Conservation (phyloP, 2,113 vertebrate species). For the Phylloscopus trochiloides region DNA sequence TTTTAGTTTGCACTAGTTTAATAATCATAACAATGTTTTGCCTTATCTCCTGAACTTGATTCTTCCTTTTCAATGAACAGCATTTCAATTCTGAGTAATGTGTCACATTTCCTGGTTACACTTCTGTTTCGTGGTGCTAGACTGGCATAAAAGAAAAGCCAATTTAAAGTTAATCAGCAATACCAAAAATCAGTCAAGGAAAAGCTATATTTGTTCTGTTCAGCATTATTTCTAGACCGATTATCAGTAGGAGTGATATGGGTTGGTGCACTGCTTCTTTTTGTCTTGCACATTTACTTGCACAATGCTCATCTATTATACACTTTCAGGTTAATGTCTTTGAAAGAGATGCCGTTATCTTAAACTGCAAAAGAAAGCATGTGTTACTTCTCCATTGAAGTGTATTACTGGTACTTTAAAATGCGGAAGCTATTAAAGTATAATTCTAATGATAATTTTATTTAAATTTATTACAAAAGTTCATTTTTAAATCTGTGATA, state of each 20-base stretch:
- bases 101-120: background rate
- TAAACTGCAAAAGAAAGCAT: background rate
- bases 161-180: background rate
- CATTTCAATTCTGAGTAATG: fast-evolving
- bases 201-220: background rate
- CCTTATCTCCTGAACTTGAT: background rate
- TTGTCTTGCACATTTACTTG: background rate
- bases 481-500: background rate
- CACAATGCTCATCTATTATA: background rate
- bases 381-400: background rate
- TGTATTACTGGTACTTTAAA: background rate
- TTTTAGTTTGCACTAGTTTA: background rate
- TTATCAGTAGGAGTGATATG: background rate
- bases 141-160: background rate
- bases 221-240: background rate
- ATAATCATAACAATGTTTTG: background rate
- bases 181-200: background rate
- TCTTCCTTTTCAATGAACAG: background rate
- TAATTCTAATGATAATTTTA: background rate
- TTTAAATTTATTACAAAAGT: background rate
- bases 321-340: background rate
- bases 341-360: background rate
- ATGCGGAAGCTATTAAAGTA: background rate
- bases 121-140: background rate
- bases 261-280: background rate